Percentiles rank a stretch among this genome's conserved stretches.
Evolutionary conservation across 2,113 vertebrate genomes (phyloP).

Genomic region (Dicentrarchus labrax): DNA sequence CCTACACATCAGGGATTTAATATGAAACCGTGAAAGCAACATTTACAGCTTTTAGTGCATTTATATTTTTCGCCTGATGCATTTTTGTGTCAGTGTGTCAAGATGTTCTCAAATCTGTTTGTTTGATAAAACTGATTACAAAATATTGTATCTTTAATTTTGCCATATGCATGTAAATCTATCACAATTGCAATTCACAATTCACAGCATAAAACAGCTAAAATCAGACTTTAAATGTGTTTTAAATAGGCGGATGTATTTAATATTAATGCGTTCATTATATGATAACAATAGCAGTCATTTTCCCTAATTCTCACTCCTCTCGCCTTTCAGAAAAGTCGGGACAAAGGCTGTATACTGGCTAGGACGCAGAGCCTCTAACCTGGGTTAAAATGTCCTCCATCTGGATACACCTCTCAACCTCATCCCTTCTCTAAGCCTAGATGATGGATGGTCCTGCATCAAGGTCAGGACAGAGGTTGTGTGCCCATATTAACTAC

Average conservation of each 20-base stretch:
- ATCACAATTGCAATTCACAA: neutral
- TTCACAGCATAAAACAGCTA: neutral
- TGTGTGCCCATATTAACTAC: constrained; percentile 71
- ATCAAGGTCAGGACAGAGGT: constrained; percentile 74
- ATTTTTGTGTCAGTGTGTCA: neutral
- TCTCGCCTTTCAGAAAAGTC: neutral
- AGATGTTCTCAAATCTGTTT: too few species aligned
- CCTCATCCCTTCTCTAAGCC: constrained; percentile 48
- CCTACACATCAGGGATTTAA: neutral
- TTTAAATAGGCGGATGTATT: neutral
- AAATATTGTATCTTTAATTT: neutral
- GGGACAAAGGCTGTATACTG: constrained; percentile 17
- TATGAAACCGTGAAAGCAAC: neutral
- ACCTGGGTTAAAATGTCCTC: constrained; percentile 58
- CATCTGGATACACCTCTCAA: constrained; percentile 56
- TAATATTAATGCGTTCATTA: neutral
- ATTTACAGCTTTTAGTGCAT: neutral
- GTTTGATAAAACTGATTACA: neutral
- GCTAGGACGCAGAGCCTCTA: constrained; percentile 17
- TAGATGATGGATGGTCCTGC: constrained; percentile 70
- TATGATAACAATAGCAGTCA: neutral
- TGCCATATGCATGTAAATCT: neutral
- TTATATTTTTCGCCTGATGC: neutral
- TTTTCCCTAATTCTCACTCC: neutral
- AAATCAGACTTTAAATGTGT: neutral